These are phyloP conservation scores for Xenops minutus DNA, from an alignment of 2,797 vertebrate genomes.

Conservation along the genomic window DNA sequence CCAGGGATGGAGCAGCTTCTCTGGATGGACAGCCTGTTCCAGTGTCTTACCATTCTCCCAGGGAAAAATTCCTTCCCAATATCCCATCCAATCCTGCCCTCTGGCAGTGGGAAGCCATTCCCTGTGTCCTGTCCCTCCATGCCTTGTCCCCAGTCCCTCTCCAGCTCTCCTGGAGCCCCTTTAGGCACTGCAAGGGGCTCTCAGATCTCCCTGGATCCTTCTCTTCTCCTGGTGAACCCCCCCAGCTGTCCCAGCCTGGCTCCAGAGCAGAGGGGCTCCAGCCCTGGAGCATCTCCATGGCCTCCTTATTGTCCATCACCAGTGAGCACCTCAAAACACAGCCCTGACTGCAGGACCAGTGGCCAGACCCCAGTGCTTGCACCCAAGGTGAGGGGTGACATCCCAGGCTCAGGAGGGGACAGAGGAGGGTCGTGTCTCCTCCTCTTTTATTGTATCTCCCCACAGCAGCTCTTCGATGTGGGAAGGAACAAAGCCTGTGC, in stretches of 20 bases:
- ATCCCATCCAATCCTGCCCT: fast-evolving
- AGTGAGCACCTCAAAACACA: background rate
- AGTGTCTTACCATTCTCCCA: fast-evolving
- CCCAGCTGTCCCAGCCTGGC: background rate
- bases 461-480: background rate
- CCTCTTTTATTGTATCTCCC: background rate
- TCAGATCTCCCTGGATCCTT: background rate
- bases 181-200: background rate
- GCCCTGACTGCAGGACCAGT: fast-evolving
- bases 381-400: fast-evolving
- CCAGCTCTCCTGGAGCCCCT: background rate
- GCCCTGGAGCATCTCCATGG: background rate
- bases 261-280: background rate
- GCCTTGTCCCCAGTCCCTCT: background rate
- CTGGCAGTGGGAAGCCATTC: background rate
- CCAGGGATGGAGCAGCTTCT: background rate
- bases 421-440: background rate
- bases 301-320: background rate
- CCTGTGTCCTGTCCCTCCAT: too few species aligned
- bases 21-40: background rate
- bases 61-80: fast-evolving
- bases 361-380: background rate
- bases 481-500: background rate
- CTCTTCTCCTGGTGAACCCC: background rate
- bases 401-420: background rate